Evolutionary conservation across 1,140 invertebrate genomes (phyloP), one percentile per base, ranked within the genome.

Genomic region (Polypedilum pembai): DNA sequence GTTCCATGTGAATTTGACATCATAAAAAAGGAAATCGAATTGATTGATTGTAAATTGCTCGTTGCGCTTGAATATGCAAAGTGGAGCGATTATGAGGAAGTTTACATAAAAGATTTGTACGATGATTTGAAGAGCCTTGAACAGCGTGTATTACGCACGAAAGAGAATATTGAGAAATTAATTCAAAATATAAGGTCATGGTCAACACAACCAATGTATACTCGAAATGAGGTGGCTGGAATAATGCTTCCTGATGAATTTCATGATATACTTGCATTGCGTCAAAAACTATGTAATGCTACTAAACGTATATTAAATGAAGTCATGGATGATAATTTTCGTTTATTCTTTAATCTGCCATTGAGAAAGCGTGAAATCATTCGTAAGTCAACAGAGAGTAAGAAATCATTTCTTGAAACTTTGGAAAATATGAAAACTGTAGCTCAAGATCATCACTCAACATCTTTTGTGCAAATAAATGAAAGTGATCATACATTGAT

Each of bases 1-100:
- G 81, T 87, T 15, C 80, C 82, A 56, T 86, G 86, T 8, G 90
- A 91, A 79, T 87, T 83, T 74, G 82, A 84, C 41, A 80, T 91
- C 12, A 85, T 91, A 75, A 80, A 85, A 75, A 77, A 82, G 4
- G 87, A 91, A 80, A 79, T 91, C 69, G 76, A 79, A 7, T 75
- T 76, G 74, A 78, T 91, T 75, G 88, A 91, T 79, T 76, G 80
- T 18, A 79, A 86, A 66, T 69, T 69, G 20, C 8, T 21, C 8
- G 8, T 69, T 10, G 65, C 17, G 5, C 17, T 69, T 21, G 65
- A 21, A 21, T 4, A 8, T 18, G 65, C 17, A 76, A 40, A 12
- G 4, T 40, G 73, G 45, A 73, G 33, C 40, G 40, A 21, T 73
- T 73, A 21, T 73, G 74, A 75, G 5, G 15, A 45, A 45, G 69